These are phyloP conservation scores for Zonitis immaculata DNA, from an alignment of 2,888 invertebrate species.

Conservation along the genomic window DNA sequence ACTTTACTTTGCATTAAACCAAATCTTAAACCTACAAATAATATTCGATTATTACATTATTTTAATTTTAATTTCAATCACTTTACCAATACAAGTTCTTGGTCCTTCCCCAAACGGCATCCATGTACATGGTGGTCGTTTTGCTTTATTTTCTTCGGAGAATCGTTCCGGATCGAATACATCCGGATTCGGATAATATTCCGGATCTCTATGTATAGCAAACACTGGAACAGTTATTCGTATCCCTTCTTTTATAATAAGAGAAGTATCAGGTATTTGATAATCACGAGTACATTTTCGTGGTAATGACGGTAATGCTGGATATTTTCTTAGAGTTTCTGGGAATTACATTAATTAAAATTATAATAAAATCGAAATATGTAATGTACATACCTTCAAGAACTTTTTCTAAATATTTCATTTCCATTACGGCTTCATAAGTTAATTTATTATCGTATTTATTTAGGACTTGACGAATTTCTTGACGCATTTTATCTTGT, in stretches of 20 bases:
- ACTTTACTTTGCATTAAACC: neutral
- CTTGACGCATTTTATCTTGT: slow-evolving; percentile 46
- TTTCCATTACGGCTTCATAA: slow-evolving; percentile 49
- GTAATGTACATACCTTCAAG: slow-evolving; percentile 37
- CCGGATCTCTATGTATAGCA: slow-evolving; percentile 22
- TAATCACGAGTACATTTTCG: neutral
- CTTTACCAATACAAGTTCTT: slow-evolving; percentile 37
- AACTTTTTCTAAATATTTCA: slow-evolving; percentile 51
- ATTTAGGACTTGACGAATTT: slow-evolving; percentile 44
- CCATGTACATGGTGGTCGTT: slow-evolving; percentile 19
- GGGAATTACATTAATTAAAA: neutral
- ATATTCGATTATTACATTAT: neutral
- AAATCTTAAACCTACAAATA: neutral
- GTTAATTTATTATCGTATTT: slow-evolving; percentile 45
- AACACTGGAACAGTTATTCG: neutral
- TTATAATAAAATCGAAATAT: too few species aligned
- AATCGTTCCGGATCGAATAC: slow-evolving; percentile 23
- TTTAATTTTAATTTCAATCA: neutral
- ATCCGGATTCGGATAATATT: slow-evolving; percentile 24
- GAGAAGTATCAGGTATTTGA: neutral
- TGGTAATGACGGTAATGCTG: neutral
- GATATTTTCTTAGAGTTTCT: neutral
- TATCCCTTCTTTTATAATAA: neutral
- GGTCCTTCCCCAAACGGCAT: slow-evolving; percentile 40
- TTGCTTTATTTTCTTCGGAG: slow-evolving; percentile 13